Conservation (phyloP, 2,797 vertebrate species). For the Anabacerthia variegaticeps region DNA sequence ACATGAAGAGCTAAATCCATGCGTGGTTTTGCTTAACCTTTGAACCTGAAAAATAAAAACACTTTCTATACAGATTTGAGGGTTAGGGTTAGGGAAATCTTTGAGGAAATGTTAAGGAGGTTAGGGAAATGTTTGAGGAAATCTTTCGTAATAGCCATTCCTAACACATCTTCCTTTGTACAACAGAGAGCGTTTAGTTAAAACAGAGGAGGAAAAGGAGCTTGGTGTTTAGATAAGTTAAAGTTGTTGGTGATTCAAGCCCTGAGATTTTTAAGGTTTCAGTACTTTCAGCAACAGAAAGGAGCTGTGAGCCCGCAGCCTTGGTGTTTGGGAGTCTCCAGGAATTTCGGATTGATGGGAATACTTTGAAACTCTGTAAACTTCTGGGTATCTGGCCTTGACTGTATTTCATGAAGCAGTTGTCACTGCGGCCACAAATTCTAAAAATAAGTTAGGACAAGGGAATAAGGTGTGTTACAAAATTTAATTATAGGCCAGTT, state of each 20-base stretch:
- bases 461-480: background rate
- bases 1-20: background rate
- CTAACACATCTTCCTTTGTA: background rate
- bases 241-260: background rate
- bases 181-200: fast-evolving
- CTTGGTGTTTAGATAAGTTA: background rate
- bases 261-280: background rate
- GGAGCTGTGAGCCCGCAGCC: background rate
- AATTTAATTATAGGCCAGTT: background rate
- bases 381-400: background rate
- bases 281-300: background rate
- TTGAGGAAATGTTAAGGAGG: too few species aligned
- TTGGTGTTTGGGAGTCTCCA: background rate
- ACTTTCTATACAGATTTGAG: background rate
- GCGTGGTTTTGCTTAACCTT: background rate
- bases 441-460: background rate
- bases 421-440: background rate
- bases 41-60: background rate
- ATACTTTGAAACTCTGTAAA: background rate
- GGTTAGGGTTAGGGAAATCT: background rate
- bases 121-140: background rate
- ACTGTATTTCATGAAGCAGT: background rate
- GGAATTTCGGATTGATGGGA: background rate
- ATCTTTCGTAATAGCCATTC: background rate
- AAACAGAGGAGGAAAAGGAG: background rate